Evolutionary conservation across 2,888 invertebrate genomes (phyloP).

Genomic region (Autographa pulchrina): DNA sequence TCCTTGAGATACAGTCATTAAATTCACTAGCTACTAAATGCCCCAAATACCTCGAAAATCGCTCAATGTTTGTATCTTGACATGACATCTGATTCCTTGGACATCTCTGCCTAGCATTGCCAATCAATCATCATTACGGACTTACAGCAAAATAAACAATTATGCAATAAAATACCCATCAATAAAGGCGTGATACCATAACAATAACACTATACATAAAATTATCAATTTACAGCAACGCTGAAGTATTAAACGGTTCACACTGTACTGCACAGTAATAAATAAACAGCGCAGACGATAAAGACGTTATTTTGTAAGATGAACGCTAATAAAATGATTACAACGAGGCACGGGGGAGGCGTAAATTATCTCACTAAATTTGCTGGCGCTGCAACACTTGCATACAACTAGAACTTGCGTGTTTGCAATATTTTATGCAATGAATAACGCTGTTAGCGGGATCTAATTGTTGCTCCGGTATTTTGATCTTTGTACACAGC

Average conservation of each 20-base stretch:
- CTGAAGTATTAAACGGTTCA: not conserved
- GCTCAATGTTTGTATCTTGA: too few species aligned
- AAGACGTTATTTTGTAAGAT: conserved; percentile 21
- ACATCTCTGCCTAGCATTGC: too few species aligned
- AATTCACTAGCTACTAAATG: too few species aligned
- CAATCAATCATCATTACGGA: too few species aligned
- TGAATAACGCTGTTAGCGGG: conserved; percentile 32
- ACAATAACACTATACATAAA: not conserved
- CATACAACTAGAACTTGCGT: conserved; percentile 4
- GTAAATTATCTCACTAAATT: conserved; percentile 43
- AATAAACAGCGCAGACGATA: conserved; percentile 10
- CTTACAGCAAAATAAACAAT: too few species aligned
- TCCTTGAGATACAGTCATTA: too few species aligned
- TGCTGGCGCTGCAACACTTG: conserved; percentile 15
- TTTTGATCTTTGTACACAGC: not conserved
- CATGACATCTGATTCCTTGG: too few species aligned
- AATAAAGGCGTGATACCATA: too few species aligned
- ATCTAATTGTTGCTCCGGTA: conserved; percentile 24
- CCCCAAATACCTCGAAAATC: too few species aligned
- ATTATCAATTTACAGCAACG: not conserved
- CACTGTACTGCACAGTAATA: not conserved
- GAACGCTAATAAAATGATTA: conserved; percentile 29
- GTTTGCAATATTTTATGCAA: conserved; percentile 38
- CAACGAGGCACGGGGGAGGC: conserved; percentile 24
- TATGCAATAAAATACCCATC: too few species aligned